phyloP scores from a whole-genome alignment of 2,113 vertebrate species.

The Spea multiplicata region DNA sequence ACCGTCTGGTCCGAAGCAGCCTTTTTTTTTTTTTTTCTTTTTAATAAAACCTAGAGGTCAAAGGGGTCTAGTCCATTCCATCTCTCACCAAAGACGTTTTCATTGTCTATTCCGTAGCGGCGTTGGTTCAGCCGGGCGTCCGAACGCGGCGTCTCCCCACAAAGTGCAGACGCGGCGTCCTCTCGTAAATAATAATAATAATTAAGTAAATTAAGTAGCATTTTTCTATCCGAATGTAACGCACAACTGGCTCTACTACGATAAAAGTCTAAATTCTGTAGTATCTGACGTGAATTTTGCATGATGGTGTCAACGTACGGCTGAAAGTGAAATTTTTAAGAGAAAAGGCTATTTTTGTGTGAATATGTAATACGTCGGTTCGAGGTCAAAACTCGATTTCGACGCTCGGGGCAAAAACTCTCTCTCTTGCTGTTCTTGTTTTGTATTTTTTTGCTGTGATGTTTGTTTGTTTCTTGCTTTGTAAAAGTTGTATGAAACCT shows the following conservation, averaged over 20 bases:
- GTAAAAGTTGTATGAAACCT: constrained; percentile 9
- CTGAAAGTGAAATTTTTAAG: constrained; percentile 24
- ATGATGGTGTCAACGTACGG: constrained; percentile 18
- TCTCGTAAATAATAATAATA: neutral
- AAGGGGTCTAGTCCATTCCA: neutral
- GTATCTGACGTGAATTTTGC: constrained; percentile 47
- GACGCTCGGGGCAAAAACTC: neutral
- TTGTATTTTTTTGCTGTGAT: constrained; percentile 27
- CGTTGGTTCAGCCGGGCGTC: constrained; percentile 8
- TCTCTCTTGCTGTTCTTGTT: constrained; percentile 4
- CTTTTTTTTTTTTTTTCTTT: no score
- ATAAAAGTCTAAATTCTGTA: neutral
- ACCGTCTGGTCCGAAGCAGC: no score
- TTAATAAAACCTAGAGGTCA: neutral
- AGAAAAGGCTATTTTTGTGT: constrained; percentile 38
- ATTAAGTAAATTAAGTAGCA: neutral
- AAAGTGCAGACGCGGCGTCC: neutral
- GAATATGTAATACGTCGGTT: constrained; percentile 26
- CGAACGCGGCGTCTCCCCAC: neutral
- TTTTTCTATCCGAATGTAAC: neutral
- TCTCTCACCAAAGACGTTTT: constrained; percentile 40
- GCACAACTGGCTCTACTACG: neutral
- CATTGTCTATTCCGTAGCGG: neutral
- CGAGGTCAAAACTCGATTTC: constrained; percentile 14
- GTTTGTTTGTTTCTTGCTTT: constrained; percentile 7